These are phyloP conservation scores for Hyperoplus immaculatus DNA, from an alignment of 2,797 vertebrate species.

Conservation along the genomic window DNA sequence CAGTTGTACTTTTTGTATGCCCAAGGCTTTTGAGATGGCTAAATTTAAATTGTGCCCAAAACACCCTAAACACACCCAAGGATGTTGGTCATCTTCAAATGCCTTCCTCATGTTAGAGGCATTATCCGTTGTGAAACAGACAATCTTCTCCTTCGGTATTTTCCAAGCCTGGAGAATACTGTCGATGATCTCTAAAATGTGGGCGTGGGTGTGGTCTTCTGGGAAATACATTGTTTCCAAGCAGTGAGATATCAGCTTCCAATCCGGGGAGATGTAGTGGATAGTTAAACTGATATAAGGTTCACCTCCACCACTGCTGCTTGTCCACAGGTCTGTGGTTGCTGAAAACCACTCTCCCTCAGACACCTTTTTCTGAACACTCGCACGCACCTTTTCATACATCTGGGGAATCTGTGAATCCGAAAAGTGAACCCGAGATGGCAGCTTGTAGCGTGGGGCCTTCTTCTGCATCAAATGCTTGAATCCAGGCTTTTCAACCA, in stretches of 20 bases:
- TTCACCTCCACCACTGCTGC: background rate
- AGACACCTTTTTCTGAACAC: too few relatives aligned
- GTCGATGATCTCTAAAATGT: background rate
- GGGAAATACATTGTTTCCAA: background rate
- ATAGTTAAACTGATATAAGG: background rate
- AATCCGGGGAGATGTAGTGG: background rate
- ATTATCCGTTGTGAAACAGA: conserved; percentile 8
- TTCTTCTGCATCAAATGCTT: too few relatives aligned
- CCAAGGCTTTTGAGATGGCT: conserved; percentile 30
- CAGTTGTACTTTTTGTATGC: conserved; percentile 18
- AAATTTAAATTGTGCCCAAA: conserved; percentile 39
- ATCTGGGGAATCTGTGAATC: too few relatives aligned
- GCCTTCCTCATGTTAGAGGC: background rate
- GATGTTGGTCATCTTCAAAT: background rate
- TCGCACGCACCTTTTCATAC: too few relatives aligned
- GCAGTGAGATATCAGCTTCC: background rate
- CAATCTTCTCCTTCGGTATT: conserved; percentile 1
- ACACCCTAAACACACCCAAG: background rate
- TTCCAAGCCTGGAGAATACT: background rate
- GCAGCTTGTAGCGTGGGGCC: too few relatives aligned
- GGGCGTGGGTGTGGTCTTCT: background rate
- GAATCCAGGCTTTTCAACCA: too few relatives aligned
- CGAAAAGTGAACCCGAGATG: too few relatives aligned
- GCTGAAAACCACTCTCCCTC: background rate
- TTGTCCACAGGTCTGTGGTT: background rate